Evolutionary conservation across 2,113 vertebrate species (phyloP).

Genomic region (Alethe castanea): DNA sequence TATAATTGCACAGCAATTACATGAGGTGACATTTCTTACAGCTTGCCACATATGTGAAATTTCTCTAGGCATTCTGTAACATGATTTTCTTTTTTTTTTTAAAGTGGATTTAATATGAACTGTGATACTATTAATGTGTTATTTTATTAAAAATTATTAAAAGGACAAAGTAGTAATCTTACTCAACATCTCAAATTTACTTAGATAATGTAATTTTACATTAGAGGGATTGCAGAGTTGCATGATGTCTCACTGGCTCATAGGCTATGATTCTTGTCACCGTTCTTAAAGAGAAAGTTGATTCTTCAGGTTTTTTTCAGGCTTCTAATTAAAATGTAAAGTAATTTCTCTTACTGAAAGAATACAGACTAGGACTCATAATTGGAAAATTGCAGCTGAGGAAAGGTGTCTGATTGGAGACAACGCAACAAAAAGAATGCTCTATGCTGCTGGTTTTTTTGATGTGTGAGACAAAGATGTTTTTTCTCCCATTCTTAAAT

Average conservation of each 20-base stretch:
- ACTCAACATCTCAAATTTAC: not conserved
- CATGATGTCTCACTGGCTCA: not conserved
- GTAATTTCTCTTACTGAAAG: not conserved
- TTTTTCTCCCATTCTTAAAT: not conserved
- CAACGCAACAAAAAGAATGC: not conserved
- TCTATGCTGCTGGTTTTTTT: not conserved
- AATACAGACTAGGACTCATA: not conserved
- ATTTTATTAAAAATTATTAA: not conserved
- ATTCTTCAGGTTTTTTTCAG: not conserved
- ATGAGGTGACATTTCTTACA: not conserved
- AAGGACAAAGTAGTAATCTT: not conserved
- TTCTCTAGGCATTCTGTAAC: not conserved
- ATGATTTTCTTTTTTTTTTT: not conserved
- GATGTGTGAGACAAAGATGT: not conserved
- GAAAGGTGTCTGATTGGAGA: not conserved
- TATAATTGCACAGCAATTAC: not conserved
- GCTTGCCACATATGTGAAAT: not conserved
- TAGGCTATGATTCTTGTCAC: not conserved
- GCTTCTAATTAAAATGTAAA: not conserved
- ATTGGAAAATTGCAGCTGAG: not conserved
- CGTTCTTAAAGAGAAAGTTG: not conserved
- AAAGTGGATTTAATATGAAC: not conserved
- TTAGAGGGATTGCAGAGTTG: not conserved
- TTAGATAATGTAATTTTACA: not conserved
- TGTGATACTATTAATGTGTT: not conserved